Base-by-base conservation (phyloP, 2,113 vertebrate species). In the Falcunculus frontatus region DNA sequence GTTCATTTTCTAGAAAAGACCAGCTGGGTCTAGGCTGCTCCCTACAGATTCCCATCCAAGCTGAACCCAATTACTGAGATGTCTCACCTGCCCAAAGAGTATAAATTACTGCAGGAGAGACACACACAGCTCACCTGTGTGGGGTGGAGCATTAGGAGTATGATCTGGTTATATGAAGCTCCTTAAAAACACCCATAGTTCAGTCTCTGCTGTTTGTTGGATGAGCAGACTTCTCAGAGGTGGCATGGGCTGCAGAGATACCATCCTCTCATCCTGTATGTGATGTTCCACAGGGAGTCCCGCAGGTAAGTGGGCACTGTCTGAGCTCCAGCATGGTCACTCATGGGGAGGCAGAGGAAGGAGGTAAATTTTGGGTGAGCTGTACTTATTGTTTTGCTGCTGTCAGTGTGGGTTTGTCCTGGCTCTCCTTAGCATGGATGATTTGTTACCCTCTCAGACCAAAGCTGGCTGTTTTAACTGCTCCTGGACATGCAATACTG, bases 211-310 rank as follows among this genome's bases (percentile, higher is more conserved):
- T 79, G 7, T 35, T 80, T 89, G 32, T 5, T 89, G 64, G 29
- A 12, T 46, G 41, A 68, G 9, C 30, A 80, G 37, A 16, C 3
- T 68, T 5, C 23, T 35, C 1, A 0, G 27, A n/a, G 23, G 35
- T 1, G 5, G 4, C 0, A 0, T 12, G 13, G 32, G 17, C 39
- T 79, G 67, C 4, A 27, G 63, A n/a, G 59, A 22, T 26, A 25
- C 27, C 37, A 7, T 50, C 6, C 7, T 41, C 7, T 17, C 11
- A 10, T 16, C 18, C 17, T 27, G 4, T 29, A 63, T 39, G 52
- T 37, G 64, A 8, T 29, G 37, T 14, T 41, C 33, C 32, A 3
- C 8, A 53, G 25, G n/a, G 41, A 56, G 5, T 18, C 10, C 5
- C 21, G 33, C 20, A 60, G 42, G 76, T 50, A 47, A 14, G 10